Evolutionary conservation across 2,797 vertebrate genomes (phyloP).

Genomic region (Melanotaenia nigrans): DNA sequence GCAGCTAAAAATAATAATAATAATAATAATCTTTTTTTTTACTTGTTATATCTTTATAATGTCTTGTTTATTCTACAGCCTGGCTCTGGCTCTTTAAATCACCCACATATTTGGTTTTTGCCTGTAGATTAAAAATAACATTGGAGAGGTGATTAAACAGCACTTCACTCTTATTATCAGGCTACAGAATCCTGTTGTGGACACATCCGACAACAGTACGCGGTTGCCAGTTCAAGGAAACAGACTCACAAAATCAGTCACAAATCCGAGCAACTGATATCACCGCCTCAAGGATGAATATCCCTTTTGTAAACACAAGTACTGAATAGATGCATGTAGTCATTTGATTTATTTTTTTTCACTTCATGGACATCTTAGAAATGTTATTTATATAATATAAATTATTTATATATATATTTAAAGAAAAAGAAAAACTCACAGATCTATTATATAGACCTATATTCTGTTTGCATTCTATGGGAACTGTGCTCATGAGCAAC

Average conservation of each 20-base stretch:
- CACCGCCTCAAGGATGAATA: constrained; percentile 15
- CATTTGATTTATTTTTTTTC: not conserved
- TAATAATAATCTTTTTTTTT: too few relatives aligned
- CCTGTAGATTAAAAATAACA: constrained; percentile 14
- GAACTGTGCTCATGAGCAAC: not conserved
- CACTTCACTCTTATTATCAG: constrained; percentile 30
- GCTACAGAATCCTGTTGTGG: constrained; percentile 24
- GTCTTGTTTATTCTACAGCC: not conserved
- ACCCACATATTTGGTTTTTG: constrained; percentile 6
- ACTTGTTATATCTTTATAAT: not conserved
- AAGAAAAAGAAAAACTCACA: not conserved
- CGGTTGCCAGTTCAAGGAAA: constrained; percentile 49
- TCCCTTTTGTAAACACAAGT: not conserved
- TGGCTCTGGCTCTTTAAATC: constrained; percentile 7
- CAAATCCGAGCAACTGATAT: constrained; percentile 21
- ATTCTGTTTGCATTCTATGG: not conserved
- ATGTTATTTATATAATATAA: not conserved
- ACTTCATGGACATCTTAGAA: not conserved
- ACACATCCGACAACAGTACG: constrained; percentile 27
- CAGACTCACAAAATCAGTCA: constrained; percentile 24
- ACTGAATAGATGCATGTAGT: not conserved
- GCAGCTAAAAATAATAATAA: too few relatives aligned
- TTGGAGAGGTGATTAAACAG: constrained; percentile 21
- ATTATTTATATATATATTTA: not conserved
- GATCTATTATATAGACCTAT: not conserved